Base-by-base conservation (phyloP, 2,113 vertebrate species). In the Lycocorax pyrrhopterus region DNA sequence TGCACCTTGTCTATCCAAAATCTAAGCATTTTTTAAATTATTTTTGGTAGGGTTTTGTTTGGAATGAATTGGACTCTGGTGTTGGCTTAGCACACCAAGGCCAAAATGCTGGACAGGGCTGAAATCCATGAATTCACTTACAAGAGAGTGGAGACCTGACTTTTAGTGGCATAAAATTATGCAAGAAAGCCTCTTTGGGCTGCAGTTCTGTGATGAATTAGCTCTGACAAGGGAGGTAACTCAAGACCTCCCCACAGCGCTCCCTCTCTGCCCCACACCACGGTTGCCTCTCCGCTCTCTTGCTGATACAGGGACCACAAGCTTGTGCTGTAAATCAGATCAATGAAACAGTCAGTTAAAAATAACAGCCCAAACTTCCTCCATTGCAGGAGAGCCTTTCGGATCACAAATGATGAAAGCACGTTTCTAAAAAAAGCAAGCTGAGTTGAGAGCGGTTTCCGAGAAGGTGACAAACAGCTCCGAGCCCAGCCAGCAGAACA, bases 331-430 rank as follows among this genome's bases (percentile, higher is more conserved):
- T 83, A 96, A 92, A 92, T 95, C 85, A 88, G 41, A 93, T 83
- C 85, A 96, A 32, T 90, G 79, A 90, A 96, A 94, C 85, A 80
- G 60, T 76, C 92, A 69, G 90, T 90, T 92, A 92, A 96, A 96
- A 96, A 95, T 88, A 95, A 86, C 79, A 86, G 92, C 72, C 67
- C 39, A 92, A 80, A 90, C 5, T 88, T 95, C 92, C 82, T 88
- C 88, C 85, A 92, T 68, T 76, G 59, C 92, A 88, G 88, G 71
- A 95, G 79, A 88, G 88, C 51, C 90, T 92, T 95, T 51, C 8
- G 10, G 46, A 88, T 94, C 77, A 96, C 64, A 95, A 94, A 94
- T 69, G 82, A 94, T 95, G 92, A 91, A 94, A 96, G 85, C 55
- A 53, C 1, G 2, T 20, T 82, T 51, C 93, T 79, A 91, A 69